Percentiles rank a stretch among this genome's conserved stretches.
Conservation (phyloP, 1,140 invertebrate genomes). For the Ceratina australensis region DNA sequence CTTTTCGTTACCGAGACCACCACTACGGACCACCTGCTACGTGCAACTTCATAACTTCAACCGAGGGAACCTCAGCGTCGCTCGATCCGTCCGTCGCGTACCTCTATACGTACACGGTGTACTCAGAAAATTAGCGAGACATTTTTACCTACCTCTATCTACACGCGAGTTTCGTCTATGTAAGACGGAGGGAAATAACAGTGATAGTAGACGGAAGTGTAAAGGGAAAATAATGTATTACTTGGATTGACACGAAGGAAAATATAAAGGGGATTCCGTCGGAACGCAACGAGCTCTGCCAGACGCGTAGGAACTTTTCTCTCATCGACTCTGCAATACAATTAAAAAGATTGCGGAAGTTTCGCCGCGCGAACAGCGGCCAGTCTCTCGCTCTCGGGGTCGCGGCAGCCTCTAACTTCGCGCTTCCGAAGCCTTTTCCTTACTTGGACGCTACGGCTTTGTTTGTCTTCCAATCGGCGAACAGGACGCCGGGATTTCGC, state of each 20-base stretch:
- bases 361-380: constrained; percentile 42
- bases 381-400: constrained; percentile 24
- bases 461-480: constrained; percentile 73
- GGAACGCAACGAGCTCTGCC: constrained; percentile 23
- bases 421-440: constrained; percentile 41
- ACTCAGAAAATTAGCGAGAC: constrained; percentile 68
- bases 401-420: constrained; percentile 53
- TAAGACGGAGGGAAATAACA: constrained; percentile 58
- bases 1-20: not conserved
- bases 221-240: constrained; percentile 11
- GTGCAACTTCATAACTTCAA: constrained; percentile 45
- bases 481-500: constrained; percentile 50
- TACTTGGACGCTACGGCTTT: constrained; percentile 55
- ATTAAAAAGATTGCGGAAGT: constrained; percentile 77
- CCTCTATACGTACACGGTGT: constrained; percentile 32
- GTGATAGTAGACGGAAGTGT: constrained; percentile 2
- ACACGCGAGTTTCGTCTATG: constrained; percentile 21
- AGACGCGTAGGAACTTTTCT: constrained; percentile 70
- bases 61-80: constrained; percentile 31
- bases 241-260: constrained; percentile 22
- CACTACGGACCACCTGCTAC: constrained; percentile 30
- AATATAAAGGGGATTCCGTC: constrained; percentile 38
- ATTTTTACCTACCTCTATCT: constrained; percentile 49
- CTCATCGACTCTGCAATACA: constrained; percentile 72
- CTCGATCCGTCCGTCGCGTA: constrained; percentile 55